Evolutionary conservation across 2,797 vertebrate genomes (phyloP).

Genomic region (Rhinogobio ventralis): DNA sequence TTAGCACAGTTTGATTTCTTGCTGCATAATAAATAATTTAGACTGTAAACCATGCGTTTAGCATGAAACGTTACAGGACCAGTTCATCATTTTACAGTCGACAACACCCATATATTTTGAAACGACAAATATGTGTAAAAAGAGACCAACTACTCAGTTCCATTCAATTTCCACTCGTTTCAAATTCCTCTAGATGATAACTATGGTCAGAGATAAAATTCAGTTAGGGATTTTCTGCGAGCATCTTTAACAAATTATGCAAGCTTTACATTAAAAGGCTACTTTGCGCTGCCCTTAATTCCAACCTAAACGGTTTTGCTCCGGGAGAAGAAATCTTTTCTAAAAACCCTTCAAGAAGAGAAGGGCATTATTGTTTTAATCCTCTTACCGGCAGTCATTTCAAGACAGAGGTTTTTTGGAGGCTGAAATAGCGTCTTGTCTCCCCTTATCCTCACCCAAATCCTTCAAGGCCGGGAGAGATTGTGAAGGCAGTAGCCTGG

Average conservation of each 20-base stretch:
- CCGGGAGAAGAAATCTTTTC: conserved; percentile 98
- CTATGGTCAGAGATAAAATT: conserved; percentile 74
- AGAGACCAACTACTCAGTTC: conserved; percentile 46
- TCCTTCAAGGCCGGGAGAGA: conserved; percentile 88
- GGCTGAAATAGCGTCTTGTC: conserved; percentile 94
- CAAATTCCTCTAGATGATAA: conserved; percentile 62
- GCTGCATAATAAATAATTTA: not conserved
- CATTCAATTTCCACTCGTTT: conserved; percentile 55
- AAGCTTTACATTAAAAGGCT: conserved; percentile 94
- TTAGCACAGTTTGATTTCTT: not conserved
- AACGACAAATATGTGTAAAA: not conserved
- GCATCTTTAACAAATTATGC: conserved; percentile 86
- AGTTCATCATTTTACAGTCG: not conserved
- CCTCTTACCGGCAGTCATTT: conserved; percentile 99
- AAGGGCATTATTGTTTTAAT: conserved; percentile 99
- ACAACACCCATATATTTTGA: not conserved
- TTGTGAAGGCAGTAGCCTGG: conserved; percentile 84
- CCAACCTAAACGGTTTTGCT: conserved; percentile 99
- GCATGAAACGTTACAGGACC: not conserved
- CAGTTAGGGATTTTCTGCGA: conserved; percentile 70
- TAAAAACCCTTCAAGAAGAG: conserved; percentile 92
- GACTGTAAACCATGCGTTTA: not conserved
- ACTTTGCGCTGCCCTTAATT: conserved; percentile 96
- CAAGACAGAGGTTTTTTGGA: conserved; percentile 90
- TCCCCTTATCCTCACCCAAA: conserved; percentile 89